Base-by-base conservation (phyloP, 53 echinoderm and acorn worm genomes). In the Paracentrotus lividus region DNA sequence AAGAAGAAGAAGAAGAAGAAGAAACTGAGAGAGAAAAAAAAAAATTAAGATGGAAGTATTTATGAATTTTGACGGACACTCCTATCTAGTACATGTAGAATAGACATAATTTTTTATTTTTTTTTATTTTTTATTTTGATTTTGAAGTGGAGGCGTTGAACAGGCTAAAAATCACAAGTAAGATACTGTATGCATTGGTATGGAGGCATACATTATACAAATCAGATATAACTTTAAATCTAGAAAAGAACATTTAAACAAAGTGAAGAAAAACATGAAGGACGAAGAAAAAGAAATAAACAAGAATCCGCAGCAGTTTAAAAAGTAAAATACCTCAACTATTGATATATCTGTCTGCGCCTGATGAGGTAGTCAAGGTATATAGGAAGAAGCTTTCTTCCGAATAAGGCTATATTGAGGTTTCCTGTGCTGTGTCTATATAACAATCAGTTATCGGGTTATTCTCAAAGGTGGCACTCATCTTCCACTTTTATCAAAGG, bases 331-430 rank as follows among this genome's bases (percentile, higher is more conserved):
- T 36, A 36, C 34, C 3, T 34, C 69, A 69, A 69, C 34, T 38
- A 69, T 69, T 69, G 69, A 69, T 69, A 69, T 38, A 69, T 69
- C 69, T 36, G 69, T 69, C 69, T 69, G 38, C 69, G 38, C 34
- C 36, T 69, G n/a, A n/a, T n/a, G 15, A 38, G 18, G 69, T 69
- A 14, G 34, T 38, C 36, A 69, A 69, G 69, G 69, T 69, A 69
- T 38, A 36, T 69, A 69, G 69, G 69, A 69, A 69, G 69, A 69
- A 69, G 34, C 69, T 16, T 69, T 38, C n/a, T 69, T 38, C 69
- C 69, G 69, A 69, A 69, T 69, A 69, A 69, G 34, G 69, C 69
- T 69, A 69, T 69, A 69, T 69, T 69, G 69, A 69, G 69, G 15
- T 69, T 34, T 69, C 69, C 69, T 34, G 38, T 36, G 38, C 34